Evolutionary conservation across 1,140 invertebrate species (phyloP).

Genomic region (Brachionus manjavacas): DNA sequence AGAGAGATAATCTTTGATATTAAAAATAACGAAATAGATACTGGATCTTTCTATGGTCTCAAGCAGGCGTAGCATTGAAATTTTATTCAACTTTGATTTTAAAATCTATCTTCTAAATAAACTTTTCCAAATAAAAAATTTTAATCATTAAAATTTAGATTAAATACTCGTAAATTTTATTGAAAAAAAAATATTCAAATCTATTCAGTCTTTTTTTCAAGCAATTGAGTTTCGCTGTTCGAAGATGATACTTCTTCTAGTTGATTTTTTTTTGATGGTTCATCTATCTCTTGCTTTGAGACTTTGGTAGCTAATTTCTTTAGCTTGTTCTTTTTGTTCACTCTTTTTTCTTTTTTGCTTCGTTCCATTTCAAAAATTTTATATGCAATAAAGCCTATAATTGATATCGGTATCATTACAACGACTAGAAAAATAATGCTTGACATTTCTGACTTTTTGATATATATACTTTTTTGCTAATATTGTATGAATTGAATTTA

Average conservation of each 20-base stretch:
- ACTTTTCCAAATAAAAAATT: too few relatives aligned
- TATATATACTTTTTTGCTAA: background rate
- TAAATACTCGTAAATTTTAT: background rate
- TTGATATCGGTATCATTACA: background rate
- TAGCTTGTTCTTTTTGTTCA: background rate
- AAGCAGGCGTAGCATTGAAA: too few relatives aligned
- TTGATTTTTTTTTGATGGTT: background rate
- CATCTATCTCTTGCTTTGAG: background rate
- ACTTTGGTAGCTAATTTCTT: background rate
- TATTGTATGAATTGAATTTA: background rate
- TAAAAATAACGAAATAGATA: too few relatives aligned
- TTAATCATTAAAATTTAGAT: background rate
- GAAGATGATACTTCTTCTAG: background rate
- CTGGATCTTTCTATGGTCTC: too few relatives aligned
- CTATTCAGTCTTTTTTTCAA: background rate
- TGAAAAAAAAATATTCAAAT: background rate
- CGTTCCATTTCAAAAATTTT: background rate
- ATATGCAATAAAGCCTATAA: conserved; percentile 30
- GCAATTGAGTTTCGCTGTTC: background rate
- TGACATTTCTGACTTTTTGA: background rate
- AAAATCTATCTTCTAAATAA: too few relatives aligned
- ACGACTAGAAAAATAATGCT: background rate
- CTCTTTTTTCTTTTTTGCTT: conserved; percentile 8
- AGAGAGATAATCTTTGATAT: too few relatives aligned
- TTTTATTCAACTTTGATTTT: too few relatives aligned